Base-by-base conservation (phyloP, 2,888 invertebrate genomes). In the Machimus rusticus region DNA sequence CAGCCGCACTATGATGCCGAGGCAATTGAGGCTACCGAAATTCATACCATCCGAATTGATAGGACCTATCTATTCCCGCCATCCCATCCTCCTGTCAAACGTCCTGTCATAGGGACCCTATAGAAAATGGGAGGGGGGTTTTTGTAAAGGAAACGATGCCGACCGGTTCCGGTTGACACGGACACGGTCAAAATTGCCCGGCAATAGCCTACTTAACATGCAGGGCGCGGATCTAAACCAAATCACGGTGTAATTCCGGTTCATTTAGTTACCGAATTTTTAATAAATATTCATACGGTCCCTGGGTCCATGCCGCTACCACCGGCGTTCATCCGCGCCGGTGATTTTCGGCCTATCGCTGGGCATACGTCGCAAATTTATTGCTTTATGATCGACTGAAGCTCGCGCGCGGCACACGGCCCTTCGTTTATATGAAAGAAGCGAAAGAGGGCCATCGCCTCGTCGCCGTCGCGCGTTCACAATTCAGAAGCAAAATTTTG, bases 211-310 rank as follows among this genome's bases (percentile, higher is more conserved):
- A 39, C 31, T 39, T 77, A 31, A 16, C 2, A 77, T 77, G 37
- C 77, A 77, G 39, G 8, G 9, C 77, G 77, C 4, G n/a, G 77
- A 34, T 39, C 37, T 39, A 77, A 66, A 66, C 66, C 66, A 66
- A 66, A 66, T 66, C 66, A 66, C 79, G 14, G 28, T 79, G 66
- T 39, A 37, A 57, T 74, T 84, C 39, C 66, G 39, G 57, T 84
- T 84, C 84, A 84, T 84, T 66, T 84, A 66, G 57, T 39, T 19
- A 84, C 14, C 74, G 66, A 37, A 84, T 74, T 84, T 84, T 57
- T 84, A 84, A 84, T 84, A 84, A 84, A 84, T 84, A 84, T 84
- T 84, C 84, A 84, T 74, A 66, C 74, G 81, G 16, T 66, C 19
- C 39, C 19, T 37, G 34, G 34, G n/a, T 19, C 43, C 39, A 23